Base-by-base conservation (phyloP, 1,140 invertebrate species). In the Latrodectus geometricus region DNA sequence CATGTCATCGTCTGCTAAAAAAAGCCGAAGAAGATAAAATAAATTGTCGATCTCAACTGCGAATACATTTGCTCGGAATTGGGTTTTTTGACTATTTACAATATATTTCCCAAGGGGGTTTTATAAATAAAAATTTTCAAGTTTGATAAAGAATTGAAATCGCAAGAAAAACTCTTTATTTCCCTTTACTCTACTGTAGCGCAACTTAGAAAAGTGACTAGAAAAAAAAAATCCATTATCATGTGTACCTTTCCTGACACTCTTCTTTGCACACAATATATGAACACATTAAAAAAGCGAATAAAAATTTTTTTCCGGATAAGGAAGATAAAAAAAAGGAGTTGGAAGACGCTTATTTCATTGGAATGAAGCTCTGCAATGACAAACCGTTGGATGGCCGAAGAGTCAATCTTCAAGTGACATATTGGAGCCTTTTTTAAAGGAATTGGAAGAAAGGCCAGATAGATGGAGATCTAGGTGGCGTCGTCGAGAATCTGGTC, bases 341-440 rank as follows among this genome's bases (percentile, higher is more conserved):
- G 20, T 54, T 20, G 48, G 54, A 73, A 82, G 54, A 72, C 48
- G 73, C 81, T 83, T 83, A 83, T 83, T 83, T 75, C 56, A 20
- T 66, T 9, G 76, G 9, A 8, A 23, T 17, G 49, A 35, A 76
- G 35, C 35, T 78, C 77, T 78, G 15, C 49, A 78, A 76, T 75
- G 83, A 86, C 83, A 77, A 86, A 86, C 75, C 75, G 68, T 77
- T 70, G 66, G 73, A 84, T 84, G 76, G 56, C 73, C 75, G 70
- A 84, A 86, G 83, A 86, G 75, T 86, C 83, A 76, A 78, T 86
- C 83, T 86, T 72, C 70, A 72, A 77, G 75, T 86, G 83, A 86
- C 83, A 78, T 86, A 86, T 86, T 86, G 83, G 83, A 86, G 75
- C 83, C 83, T 86, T 86, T 86, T 86, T 86, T 72, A 61, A 61